phyloP scores from a whole-genome alignment of 1,140 invertebrate genomes.

The Araneus ventricosus region DNA sequence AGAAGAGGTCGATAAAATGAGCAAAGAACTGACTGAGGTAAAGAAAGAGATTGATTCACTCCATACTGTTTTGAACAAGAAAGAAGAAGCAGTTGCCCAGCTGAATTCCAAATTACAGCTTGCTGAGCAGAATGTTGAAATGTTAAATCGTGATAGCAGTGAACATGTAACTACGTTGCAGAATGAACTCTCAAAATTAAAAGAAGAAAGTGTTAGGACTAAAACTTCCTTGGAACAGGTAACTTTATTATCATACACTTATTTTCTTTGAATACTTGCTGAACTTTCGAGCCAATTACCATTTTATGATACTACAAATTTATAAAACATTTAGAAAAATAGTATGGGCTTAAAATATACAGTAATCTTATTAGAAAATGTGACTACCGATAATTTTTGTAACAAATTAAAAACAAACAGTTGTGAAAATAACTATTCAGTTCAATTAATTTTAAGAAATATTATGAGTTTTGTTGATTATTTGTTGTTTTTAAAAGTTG shows the following conservation, averaged over 20 bases:
- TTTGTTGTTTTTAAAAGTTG: too few species aligned
- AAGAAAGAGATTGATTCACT: not conserved
- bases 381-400: too few species aligned
- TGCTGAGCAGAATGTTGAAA: slow-evolving; percentile 64
- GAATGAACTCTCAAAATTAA: slow-evolving; percentile 57
- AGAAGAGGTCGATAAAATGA: not conserved
- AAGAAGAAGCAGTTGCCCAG: slow-evolving; percentile 51
- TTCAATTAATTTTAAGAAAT: too few species aligned
- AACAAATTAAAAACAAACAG: too few species aligned
- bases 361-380: too few species aligned
- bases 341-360: too few species aligned
- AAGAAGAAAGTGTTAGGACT: slow-evolving; percentile 55
- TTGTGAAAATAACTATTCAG: too few species aligned
- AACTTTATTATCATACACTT: not conserved
- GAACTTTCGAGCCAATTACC: too few species aligned
- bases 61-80: not conserved
- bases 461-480: too few species aligned
- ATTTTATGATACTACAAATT: too few species aligned
- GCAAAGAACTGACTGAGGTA: not conserved
- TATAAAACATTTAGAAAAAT: too few species aligned
- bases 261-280: not conserved
- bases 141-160: slow-evolving; percentile 65
- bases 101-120: slow-evolving; percentile 56
- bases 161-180: slow-evolving; percentile 62
- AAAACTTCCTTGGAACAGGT: slow-evolving; percentile 55